phyloP scores from a whole-genome alignment of 2,113 vertebrate genomes.

The Nesogale talazaci region DNA sequence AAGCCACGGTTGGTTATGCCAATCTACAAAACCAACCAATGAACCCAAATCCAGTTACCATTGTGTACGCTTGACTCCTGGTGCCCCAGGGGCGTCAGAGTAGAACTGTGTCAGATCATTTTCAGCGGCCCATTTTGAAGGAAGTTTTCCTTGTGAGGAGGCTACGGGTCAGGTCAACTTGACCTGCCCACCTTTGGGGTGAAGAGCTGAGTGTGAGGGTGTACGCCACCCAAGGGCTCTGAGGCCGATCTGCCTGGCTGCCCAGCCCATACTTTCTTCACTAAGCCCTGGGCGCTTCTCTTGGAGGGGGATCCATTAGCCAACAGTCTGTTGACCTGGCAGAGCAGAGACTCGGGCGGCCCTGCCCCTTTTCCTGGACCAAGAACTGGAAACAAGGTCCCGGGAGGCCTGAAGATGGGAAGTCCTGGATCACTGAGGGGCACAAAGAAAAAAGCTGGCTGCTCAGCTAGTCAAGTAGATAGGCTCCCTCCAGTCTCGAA shows the following conservation, averaged over 20 bases:
- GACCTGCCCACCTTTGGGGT: no score
- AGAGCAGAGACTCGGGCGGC: not conserved
- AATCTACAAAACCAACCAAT: not conserved
- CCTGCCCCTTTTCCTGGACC: no score
- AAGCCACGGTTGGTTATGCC: not conserved
- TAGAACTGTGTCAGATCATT: not conserved
- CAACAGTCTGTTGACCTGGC: not conserved
- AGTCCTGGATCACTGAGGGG: not conserved
- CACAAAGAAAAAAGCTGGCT: not conserved
- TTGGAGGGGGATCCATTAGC: not conserved
- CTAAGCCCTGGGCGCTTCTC: not conserved
- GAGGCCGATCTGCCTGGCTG: not conserved
- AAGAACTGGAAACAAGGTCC: conserved; percentile 1
- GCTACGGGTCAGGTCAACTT: no score
- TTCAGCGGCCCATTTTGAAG: no score
- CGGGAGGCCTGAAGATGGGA: not conserved
- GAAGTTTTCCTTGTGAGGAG: no score
- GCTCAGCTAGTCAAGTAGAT: not conserved
- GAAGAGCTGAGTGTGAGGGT: not conserved
- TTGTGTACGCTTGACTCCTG: not conserved
- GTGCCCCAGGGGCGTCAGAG: not conserved
- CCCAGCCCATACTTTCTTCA: not conserved
- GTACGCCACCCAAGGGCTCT: not conserved
- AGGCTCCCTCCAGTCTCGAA: not conserved
- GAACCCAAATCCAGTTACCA: not conserved